Conservation (phyloP, 1,140 invertebrate genomes). For the Nilaparvata lugens region DNA sequence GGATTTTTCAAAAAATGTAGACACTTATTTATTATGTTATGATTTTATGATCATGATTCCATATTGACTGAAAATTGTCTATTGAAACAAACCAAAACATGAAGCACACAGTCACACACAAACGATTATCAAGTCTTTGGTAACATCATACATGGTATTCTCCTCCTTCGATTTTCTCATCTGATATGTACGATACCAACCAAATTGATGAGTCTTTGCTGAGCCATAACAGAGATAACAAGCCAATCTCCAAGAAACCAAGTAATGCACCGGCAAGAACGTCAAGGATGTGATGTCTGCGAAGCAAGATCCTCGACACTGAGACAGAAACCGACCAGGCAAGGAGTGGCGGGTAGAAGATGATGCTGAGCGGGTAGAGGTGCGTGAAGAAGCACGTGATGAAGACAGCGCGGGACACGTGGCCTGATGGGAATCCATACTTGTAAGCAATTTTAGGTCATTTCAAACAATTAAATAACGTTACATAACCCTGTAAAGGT, state of each 20-base stretch:
- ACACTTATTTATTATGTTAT: no score
- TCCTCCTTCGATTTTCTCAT: conserved; percentile 45
- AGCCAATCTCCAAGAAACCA: conserved; percentile 61
- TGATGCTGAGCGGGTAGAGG: conserved; percentile 44
- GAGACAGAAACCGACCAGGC: conserved; percentile 67
- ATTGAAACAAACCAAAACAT: no score
- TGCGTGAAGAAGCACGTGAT: conserved; percentile 58
- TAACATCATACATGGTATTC: conserved; percentile 42
- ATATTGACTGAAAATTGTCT: no score
- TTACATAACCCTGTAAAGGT: no score
- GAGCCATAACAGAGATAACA: conserved; percentile 61
- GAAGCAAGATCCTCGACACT: conserved; percentile 67
- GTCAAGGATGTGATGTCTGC: conserved; percentile 82
- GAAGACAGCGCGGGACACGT: conserved; percentile 77
- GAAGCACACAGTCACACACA: no score
- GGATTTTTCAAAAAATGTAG: no score
- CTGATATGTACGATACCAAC: conserved; percentile 42
- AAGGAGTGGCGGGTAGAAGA: conserved; percentile 51
- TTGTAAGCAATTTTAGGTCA: no score
- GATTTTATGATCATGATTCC: no score
- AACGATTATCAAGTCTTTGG: no score
- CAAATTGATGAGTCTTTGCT: conserved; percentile 38
- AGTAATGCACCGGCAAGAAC: conserved; percentile 63
- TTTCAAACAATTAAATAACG: no score
- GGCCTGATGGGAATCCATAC: conserved; percentile 94